Evolutionary conservation across 1,140 invertebrate genomes (phyloP), one percentile per base, ranked within the genome.

Genomic region (Lanistes nyassanus): DNA sequence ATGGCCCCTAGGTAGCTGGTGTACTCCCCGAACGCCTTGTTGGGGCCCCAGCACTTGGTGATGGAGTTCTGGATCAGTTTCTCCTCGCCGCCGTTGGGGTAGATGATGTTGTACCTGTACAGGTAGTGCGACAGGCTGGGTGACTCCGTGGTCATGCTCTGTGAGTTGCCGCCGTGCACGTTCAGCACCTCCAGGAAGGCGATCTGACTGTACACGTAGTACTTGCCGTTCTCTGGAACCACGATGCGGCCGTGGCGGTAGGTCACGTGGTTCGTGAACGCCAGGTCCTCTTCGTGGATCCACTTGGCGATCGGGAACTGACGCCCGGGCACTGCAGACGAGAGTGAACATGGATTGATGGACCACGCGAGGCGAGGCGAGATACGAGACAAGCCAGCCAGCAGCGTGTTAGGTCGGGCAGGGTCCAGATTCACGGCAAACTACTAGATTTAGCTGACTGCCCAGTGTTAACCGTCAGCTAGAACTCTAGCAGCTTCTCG

Each of bases 51-150:
- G 70, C 84, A 86, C 69, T 86, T 87, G 19, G 84, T 85, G 68
- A 85, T 83, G 34, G 83, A 84, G 73, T 86, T 87, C 79, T 86
- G 84, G n/a, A 82, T 76, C 73, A 87, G 79, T 19, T 80, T 79
- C 73, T 86, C 85, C 60, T 87, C 86, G 4, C 86, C 85, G 3
- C 85, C 85, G 26, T 83, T 73, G 13, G 81, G 83, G 65, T 85
- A 86, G 29, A 85, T 83, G 29, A 86, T 85, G 70, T 87, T 87
- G 56, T 85, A 86, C 23, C 86, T 76, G 74, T 86, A 86, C 5
- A 87, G 70, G 67, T 85, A 87, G 74, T 87, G 86, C 3, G 84
- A 86, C 19, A 87, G 60, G 39, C 76, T 81, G 19, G 80, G 79
- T 5, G 79, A 82, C 21, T 78, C 76, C 3, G 76, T 75, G 13